Conservation (phyloP, 1,140 invertebrate species). For the Drosophila melanica region DNA sequence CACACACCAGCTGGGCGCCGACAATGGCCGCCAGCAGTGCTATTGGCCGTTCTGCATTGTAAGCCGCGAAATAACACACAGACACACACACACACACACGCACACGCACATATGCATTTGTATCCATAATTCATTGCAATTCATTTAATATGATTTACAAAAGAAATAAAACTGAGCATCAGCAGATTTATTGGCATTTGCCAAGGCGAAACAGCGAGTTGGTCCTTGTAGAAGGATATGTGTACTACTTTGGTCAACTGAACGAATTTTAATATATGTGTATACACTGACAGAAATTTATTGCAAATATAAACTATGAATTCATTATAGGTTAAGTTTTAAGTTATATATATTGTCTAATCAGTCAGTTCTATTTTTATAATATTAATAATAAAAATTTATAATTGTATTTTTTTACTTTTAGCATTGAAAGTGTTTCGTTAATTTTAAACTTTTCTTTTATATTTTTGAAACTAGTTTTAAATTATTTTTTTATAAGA, state of each 20-base stretch:
- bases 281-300: conserved; percentile 31
- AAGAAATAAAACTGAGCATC: conserved; percentile 61
- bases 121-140: conserved; percentile 71
- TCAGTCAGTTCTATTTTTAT: too few relatives aligned
- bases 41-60: conserved; percentile 34
- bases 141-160: conserved; percentile 79
- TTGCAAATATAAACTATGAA: too few relatives aligned
- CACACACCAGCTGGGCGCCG: conserved; percentile 9
- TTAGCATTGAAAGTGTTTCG: too few relatives aligned
- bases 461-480: too few relatives aligned
- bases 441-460: too few relatives aligned
- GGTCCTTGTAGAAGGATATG: conserved; percentile 35
- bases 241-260: conserved; percentile 57
- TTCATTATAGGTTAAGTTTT: too few relatives aligned
- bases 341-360: too few relatives aligned
- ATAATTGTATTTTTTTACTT: too few relatives aligned
- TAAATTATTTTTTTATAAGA: too few relatives aligned
- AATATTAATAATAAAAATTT: too few relatives aligned
- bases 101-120: conserved; percentile 44
- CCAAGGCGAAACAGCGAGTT: conserved; percentile 27
- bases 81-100: conserved; percentile 19
- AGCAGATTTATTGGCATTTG: conserved; percentile 56
- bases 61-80: conserved; percentile 49
- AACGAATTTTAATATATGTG: conserved; percentile 40
- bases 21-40: conserved; percentile 34